Evolutionary conservation across 2,888 invertebrate genomes (phyloP), one percentile per base, ranked within the genome.

Genomic region (Rapana venosa): DNA sequence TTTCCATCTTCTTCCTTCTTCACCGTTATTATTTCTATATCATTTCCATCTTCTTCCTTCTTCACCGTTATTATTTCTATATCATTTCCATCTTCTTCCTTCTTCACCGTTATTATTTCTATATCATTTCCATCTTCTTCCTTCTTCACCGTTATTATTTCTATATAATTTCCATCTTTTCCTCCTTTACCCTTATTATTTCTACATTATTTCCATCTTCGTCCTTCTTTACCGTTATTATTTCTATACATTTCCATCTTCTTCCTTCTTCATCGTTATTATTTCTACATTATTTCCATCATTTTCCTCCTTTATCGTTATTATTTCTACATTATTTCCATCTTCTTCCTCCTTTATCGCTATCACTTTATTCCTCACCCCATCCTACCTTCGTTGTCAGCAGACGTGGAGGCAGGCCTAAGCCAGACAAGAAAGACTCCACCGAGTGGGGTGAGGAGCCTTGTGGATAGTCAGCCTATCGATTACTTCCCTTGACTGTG

Each of bases 401-500:
- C 36, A 83, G 36, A 1, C 26, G n/a, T 11, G 11, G 74, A 74
- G 5, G 1, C 36, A 36, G 36, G 17, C 26, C 32, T 79, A 26
- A 20, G 15, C 35, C 35, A 79, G 79, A 79, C 32, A 11, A 79
- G 47, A 47, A 2, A 5, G 47, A 47, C 47, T 47, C 8, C 47
- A 47, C 8, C 8, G 47, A 6, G 35, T 35, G 30, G 13, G 32
- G 32, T 36, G 47, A n/a, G 83, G 36, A 6, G n/a, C 20, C 47
- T 47, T 36, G 83, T 83, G 83, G 47, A n/a, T 47, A 83, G 47
- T 8, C 83, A n/a, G n/a, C 83, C 83, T 83, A 47, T 47, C 83
- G 47, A 83, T 47, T 83, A 47, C 83, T 22, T 83, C 83, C n/a
- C 83, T 83, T 47, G 47, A 83, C 47, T 83, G 83, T 83, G 26